phyloP scores from a whole-genome alignment of 1,140 invertebrate species.

The Belonocnema kinseyi region DNA sequence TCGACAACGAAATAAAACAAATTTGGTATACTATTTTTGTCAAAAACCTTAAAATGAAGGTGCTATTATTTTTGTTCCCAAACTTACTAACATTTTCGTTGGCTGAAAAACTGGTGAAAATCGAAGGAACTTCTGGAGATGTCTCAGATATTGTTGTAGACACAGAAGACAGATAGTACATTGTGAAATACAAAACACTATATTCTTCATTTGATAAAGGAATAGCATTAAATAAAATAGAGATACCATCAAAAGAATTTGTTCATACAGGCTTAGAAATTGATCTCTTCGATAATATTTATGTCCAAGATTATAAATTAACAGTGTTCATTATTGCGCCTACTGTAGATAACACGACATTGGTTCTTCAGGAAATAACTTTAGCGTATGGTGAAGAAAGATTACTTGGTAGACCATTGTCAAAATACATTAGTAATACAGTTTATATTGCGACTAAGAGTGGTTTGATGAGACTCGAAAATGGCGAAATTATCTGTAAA shows the following conservation, averaged over 20 bases:
- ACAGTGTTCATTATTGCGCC: neutral
- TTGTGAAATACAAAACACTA: neutral
- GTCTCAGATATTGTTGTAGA: neutral
- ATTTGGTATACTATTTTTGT: too few species aligned
- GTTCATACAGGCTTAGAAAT: neutral
- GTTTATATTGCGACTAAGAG: neutral
- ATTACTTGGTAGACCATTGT: neutral
- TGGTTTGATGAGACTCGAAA: neutral
- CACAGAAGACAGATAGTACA: neutral
- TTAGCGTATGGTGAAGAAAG: neutral
- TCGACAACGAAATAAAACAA: too few species aligned
- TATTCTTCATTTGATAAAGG: neutral
- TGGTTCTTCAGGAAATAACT: neutral
- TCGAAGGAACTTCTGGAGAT: neutral
- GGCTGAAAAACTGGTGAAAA: neutral
- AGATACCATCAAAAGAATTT: neutral
- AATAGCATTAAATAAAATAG: neutral
- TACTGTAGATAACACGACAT: neutral
- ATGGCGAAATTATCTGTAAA: neutral
- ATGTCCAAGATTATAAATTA: neutral
- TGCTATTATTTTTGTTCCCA: neutral
- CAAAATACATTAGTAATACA: neutral
- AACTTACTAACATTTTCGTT: neutral
- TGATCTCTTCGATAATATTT: conserved; percentile 13
- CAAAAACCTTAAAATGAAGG: neutral